Conservation (phyloP, 2,888 invertebrate genomes). For the Aphidius colemani region DNA sequence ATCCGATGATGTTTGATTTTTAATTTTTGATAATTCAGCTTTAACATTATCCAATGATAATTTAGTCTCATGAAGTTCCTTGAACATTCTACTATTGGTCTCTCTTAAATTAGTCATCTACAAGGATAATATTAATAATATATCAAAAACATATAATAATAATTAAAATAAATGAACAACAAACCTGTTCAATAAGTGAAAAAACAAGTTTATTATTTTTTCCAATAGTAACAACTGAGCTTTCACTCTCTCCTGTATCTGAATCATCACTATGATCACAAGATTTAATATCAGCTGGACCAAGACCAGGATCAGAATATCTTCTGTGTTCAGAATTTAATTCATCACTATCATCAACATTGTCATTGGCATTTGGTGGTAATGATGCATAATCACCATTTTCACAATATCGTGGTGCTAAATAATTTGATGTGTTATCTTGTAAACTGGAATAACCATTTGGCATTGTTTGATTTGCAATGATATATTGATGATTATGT, state of each 20-base stretch:
- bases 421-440: conserved; percentile 45
- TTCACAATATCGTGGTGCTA: conserved; percentile 41
- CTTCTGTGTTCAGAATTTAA: conserved; percentile 65
- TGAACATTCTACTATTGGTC: conserved; percentile 74
- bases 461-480: background rate
- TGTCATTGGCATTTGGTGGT: conserved; percentile 71
- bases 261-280: conserved; percentile 64
- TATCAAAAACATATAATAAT: conserved; percentile 4
- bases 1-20: conserved; percentile 47
- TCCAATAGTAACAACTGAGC: conserved; percentile 64
- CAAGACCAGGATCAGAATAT: conserved; percentile 72
- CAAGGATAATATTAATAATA: conserved; percentile 8
- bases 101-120: conserved; percentile 67
- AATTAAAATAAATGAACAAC: conserved; percentile 42
- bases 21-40: conserved; percentile 48
- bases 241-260: conserved; percentile 59
- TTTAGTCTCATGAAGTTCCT: conserved; percentile 76
- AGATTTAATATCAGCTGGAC: conserved; percentile 60
- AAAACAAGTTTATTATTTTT: conserved; percentile 67
- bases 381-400: conserved; percentile 68
- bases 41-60: conserved; percentile 62
- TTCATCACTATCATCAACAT: conserved; percentile 63
- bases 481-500: conserved; percentile 30
- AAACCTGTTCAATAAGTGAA: conserved; percentile 75
- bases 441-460: conserved; percentile 51